phyloP scores from a whole-genome alignment of 2,888 invertebrate species.

The Marronus borbonicus region DNA sequence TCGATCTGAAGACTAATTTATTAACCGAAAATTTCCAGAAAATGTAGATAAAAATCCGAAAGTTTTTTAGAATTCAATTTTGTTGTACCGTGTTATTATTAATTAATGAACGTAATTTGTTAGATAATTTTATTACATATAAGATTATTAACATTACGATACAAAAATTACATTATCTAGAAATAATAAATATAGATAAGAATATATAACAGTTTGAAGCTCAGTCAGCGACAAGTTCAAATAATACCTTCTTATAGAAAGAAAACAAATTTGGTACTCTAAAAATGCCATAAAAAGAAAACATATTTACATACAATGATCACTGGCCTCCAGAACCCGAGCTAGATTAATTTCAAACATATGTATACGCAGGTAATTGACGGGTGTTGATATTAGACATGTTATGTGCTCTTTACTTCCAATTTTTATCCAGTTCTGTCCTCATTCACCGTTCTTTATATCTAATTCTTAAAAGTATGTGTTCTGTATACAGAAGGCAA shows the following conservation, averaged over 20 bases:
- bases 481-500: conserved; percentile 17
- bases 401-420: neutral
- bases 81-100: neutral
- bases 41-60: too few species aligned
- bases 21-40: too few species aligned
- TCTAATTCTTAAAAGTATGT: neutral
- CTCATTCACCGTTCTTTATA: neutral
- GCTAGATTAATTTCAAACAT: neutral
- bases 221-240: conserved; percentile 16
- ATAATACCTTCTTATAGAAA: conserved; percentile 18
- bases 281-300: neutral
- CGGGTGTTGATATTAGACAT: neutral
- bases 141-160: conserved; percentile 8
- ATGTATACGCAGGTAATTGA: neutral
- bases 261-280: conserved; percentile 10
- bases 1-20: too few species aligned
- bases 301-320: neutral
- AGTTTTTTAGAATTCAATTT: too few species aligned
- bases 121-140: neutral
- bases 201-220: conserved; percentile 17
- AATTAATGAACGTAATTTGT: neutral
- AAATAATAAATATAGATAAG: conserved; percentile 6
- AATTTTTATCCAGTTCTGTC: conserved; percentile 8
- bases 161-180: neutral
- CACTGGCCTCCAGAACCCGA: conserved; percentile 15